Evolutionary conservation across 2,113 vertebrate species (phyloP), one percentile per base, ranked within the genome.

Genomic region (Boleophthalmus pectinirostris): DNA sequence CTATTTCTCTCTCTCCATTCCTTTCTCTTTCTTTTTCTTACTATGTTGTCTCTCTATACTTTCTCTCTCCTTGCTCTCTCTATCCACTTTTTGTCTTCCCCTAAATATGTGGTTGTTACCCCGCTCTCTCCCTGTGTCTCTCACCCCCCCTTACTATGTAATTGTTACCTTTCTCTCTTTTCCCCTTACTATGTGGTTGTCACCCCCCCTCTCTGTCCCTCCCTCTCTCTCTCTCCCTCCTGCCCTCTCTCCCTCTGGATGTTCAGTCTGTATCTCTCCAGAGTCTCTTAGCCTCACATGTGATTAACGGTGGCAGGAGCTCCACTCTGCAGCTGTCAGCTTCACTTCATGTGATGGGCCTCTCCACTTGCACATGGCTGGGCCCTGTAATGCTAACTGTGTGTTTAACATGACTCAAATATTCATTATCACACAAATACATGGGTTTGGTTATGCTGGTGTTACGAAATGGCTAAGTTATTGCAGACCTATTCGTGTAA

Each of bases 311-410:
- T 15, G 49, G 47, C 23, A 68, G 56, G 78, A 33, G 35, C 69
- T 49, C 2, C 6, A 23, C 78, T 74, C 72, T 66, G 47, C 24
- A 2, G 68, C 72, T 85, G 84, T 82, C 85, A 80, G 46, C 64
- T 75, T 80, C 73, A 66, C 70, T 86, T 70, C 63, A 56, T 53
- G 25, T 70, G 78, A 87, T 68, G 70, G 61, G 24, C 61, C 72
- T 51, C 69, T 63, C 67, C 61, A 38, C 49, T 57, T 57, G 46
- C 63, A 49, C 63, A 45, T 10, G 0, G 60, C n/a, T 46, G 21
- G 67, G 68, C 61, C 73, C 13, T 13, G n/a, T 13, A 47, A 65
- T 68, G 65, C 47, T 49, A 56, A 72, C 57, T 24, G 43, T 69
- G 16, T 61, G 25, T 66, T 74, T 63, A 21, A 51, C 67, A 25